phyloP scores from a whole-genome alignment of 1,140 invertebrate genomes.

The Ceratina australensis region DNA sequence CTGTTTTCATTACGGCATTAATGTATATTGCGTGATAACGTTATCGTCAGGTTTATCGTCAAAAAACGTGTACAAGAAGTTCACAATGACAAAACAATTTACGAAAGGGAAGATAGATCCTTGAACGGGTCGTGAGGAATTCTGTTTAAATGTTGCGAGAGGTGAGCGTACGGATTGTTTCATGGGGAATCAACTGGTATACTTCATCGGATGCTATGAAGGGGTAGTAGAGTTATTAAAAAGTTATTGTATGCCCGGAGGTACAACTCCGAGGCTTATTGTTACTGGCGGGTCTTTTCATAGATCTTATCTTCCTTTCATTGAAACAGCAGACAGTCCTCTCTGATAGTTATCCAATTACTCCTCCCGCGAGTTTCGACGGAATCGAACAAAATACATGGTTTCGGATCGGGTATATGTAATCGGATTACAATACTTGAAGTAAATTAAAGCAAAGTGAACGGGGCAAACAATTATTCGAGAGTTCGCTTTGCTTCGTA shows the following conservation, averaged over 20 bases:
- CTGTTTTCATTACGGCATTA: slow-evolving; percentile 16
- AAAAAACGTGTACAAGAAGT: neutral
- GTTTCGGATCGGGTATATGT: no score
- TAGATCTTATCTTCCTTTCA: slow-evolving; percentile 17
- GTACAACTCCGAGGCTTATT: neutral
- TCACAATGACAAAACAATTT: slow-evolving; percentile 5
- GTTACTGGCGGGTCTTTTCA: neutral
- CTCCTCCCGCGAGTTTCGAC: neutral
- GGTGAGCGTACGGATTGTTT: neutral
- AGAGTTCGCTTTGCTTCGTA: no score
- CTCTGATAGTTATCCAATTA: neutral
- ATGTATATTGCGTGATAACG: slow-evolving; percentile 22
- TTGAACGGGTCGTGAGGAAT: neutral
- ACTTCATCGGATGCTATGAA: neutral
- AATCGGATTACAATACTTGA: no score
- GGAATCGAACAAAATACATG: no score
- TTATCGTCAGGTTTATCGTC: slow-evolving; percentile 29
- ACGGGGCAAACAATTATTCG: no score
- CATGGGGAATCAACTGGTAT: neutral
- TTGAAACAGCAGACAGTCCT: neutral
- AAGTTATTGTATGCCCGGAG: neutral
- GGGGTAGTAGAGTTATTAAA: neutral
- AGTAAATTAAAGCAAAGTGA: no score
- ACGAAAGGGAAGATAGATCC: slow-evolving; percentile 29
- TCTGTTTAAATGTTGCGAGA: no score